phyloP scores from a whole-genome alignment of 2,113 vertebrate genomes.

The Poecilia latipinna region DNA sequence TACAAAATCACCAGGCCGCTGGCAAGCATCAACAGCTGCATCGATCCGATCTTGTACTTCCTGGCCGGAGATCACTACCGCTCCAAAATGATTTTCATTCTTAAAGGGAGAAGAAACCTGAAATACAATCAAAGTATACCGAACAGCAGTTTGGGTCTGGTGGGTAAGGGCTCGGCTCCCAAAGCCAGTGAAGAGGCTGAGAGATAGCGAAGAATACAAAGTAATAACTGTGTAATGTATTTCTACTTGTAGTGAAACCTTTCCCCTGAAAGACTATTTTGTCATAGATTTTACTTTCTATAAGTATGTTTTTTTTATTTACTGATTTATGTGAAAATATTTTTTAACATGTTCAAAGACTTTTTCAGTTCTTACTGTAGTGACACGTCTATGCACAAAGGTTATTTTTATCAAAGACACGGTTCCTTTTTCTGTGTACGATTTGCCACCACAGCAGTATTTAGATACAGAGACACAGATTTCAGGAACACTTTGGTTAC shows the following conservation, averaged over 20 bases:
- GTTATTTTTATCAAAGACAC: slow-evolving; percentile 1
- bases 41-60: slow-evolving; percentile 93
- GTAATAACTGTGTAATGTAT: neutral
- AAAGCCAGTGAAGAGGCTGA: slow-evolving; percentile 25
- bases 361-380: neutral
- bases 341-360: neutral
- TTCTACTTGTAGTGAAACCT: neutral
- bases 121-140: slow-evolving; percentile 29
- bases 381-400: neutral
- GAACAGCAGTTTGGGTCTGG: slow-evolving; percentile 46
- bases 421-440: neutral
- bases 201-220: neutral
- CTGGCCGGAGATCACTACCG: slow-evolving; percentile 88
- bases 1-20: slow-evolving; percentile 94
- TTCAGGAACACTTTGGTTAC: too few relatives aligned
- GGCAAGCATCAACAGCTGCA: slow-evolving; percentile 93
- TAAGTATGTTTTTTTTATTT: neutral
- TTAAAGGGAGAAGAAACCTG: slow-evolving; percentile 1
- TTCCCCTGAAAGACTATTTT: neutral
- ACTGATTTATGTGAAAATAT: neutral
- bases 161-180: slow-evolving; percentile 37
- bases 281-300: neutral
- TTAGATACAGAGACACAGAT: neutral
- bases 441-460: neutral
- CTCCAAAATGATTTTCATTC: slow-evolving; percentile 70